Percentiles rank a stretch among this genome's conserved stretches.
phyloP scores from a whole-genome alignment of 2,113 vertebrate species.

The Oreotrochilus melanogaster region DNA sequence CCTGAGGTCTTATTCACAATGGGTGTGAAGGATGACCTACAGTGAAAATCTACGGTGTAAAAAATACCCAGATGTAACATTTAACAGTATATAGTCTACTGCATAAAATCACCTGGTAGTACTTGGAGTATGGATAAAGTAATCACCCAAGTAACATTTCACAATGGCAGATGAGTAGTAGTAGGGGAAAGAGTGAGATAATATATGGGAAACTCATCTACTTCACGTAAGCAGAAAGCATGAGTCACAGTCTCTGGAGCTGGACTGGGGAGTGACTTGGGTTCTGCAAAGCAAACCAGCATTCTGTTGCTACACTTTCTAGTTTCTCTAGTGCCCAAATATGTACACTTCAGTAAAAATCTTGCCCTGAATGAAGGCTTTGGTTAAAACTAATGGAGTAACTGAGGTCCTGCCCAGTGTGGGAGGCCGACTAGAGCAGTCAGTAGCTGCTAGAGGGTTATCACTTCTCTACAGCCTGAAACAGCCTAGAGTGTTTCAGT shows the following conservation, averaged over 20 bases:
- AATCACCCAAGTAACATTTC: background rate
- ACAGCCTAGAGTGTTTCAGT: background rate
- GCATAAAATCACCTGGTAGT: background rate
- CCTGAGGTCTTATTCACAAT: background rate
- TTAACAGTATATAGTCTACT: background rate
- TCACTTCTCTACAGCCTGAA: background rate
- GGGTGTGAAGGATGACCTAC: background rate
- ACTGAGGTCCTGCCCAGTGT: background rate
- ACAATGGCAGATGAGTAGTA: background rate
- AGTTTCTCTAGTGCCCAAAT: background rate
- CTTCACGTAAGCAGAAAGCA: conserved; percentile 8
- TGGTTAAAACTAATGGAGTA: background rate
- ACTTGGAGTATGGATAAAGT: background rate
- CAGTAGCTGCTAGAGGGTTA: background rate
- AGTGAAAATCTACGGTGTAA: background rate
- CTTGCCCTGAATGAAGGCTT: background rate
- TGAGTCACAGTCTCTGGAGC: conserved; percentile 19
- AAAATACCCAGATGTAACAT: background rate
- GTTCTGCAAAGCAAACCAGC: background rate
- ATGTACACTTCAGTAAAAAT: background rate
- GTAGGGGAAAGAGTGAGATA: background rate
- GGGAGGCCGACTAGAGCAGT: background rate
- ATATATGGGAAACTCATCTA: background rate
- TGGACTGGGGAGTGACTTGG: background rate
- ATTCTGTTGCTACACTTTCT: background rate